Percentiles rank a stretch among this genome's conserved stretches.
phyloP scores from a whole-genome alignment of 2,797 vertebrate genomes.

The Lophotriccus pileatus region DNA sequence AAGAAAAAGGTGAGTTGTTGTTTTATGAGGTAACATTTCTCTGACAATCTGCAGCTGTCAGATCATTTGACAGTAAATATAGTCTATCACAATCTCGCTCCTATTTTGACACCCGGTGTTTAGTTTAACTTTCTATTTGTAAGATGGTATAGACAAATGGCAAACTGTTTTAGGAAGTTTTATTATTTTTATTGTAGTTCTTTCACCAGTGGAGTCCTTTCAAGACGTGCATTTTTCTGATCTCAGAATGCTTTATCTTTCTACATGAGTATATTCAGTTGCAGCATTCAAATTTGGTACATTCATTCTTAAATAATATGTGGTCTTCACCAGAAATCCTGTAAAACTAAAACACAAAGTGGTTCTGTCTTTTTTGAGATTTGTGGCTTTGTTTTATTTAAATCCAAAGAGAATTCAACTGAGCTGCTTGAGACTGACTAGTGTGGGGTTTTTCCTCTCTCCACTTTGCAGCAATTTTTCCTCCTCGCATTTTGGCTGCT shows the following conservation, averaged over 20 bases:
- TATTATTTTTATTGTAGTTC: neutral
- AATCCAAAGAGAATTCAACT: neutral
- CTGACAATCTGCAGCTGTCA: neutral
- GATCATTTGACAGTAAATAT: neutral
- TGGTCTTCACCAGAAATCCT: neutral
- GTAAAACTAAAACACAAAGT: neutral
- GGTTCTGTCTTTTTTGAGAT: neutral
- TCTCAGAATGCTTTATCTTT: neutral
- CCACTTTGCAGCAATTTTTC: conserved; percentile 84
- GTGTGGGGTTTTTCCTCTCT: neutral
- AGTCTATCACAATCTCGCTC: neutral
- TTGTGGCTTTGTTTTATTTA: neutral
- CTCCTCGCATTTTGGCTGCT: conserved; percentile 86
- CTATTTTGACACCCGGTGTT: neutral
- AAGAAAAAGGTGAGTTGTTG: conserved; percentile 89
- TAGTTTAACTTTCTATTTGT: neutral
- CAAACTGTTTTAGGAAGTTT: neutral
- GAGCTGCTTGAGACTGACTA: neutral
- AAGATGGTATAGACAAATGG: neutral
- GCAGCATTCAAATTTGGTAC: neutral
- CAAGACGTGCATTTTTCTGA: neutral
- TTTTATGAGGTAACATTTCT: neutral
- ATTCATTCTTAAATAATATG: neutral
- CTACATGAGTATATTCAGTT: neutral
- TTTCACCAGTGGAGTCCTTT: neutral